phyloP scores from a whole-genome alignment of 2,888 invertebrate genomes.

The Aricia artaxerxes region DNA sequence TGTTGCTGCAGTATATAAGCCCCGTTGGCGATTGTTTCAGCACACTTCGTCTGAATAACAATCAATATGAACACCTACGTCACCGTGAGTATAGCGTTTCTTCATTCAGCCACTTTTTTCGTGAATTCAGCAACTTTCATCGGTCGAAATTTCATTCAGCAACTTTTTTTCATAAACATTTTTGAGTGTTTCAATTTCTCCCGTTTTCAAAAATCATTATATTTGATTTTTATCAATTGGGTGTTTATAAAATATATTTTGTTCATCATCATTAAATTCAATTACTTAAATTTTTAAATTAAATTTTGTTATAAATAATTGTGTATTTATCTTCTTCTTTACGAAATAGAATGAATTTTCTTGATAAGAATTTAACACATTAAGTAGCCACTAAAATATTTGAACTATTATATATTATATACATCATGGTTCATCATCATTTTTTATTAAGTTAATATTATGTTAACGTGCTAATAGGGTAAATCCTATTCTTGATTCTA shows the following conservation, averaged over 20 bases:
- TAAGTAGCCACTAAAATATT: neutral
- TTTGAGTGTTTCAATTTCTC: no score
- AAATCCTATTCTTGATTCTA: neutral
- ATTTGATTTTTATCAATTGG: no score
- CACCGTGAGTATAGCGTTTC: constrained; percentile 57
- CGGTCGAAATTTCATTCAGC: neutral
- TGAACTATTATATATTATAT: no score
- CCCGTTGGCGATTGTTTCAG: constrained; percentile 25
- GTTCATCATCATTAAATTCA: no score
- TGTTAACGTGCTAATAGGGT: no score
- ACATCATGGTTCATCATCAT: neutral
- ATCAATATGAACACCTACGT: constrained; percentile 68
- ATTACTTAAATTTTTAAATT: no score
- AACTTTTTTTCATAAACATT: neutral
- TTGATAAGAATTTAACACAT: neutral
- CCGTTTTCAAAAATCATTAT: no score
- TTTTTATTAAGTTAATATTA: neutral
- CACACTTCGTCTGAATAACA: constrained; percentile 64
- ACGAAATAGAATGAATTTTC: neutral
- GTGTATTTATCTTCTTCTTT: neutral
- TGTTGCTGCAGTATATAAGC: constrained; percentile 43
- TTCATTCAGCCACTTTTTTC: constrained; percentile 23
- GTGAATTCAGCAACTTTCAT: constrained; percentile 10
- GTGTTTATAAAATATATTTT: no score
- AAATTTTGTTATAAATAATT: neutral